Evolutionary conservation across 2,888 invertebrate genomes (phyloP), one percentile per base, ranked within the genome.

Genomic region (Lithophane leautieri): DNA sequence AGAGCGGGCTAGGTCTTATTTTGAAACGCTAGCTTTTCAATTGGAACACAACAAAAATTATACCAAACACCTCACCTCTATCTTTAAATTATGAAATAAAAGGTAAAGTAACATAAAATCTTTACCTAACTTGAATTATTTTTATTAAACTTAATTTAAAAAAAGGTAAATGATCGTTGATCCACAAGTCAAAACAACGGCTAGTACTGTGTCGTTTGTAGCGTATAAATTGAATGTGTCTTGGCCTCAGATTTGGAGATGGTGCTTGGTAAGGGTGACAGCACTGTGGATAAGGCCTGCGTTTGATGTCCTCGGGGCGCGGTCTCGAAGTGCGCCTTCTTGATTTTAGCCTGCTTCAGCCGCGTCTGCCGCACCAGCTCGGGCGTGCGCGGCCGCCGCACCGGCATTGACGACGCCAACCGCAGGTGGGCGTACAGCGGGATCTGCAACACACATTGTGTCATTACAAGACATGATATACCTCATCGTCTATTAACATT

Each of bases 351-450:
- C 76, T 84, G 90, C 83, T 90, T 91, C 79, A 95, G 90, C n/a
- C 95, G 92, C 81, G 96, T 94, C 76, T 92, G 93, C 63, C 92
- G 93, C 86, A 97, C 96, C 60, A 95, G 92, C 84, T 94, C 94
- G 34, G 97, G 97, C 81, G 97, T 97, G 70, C 95, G 90, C 73
- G 97, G 97, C 56, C 97, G 95, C 69, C 96, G 94, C 86, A 98
- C 95, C 73, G 97, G 96, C 89, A 92, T 92, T 67, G 97, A 96
- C 63, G 97, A 95, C 86, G 97, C 97, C 91, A 97, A 97, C 88
- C 97, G 97, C 84, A 98, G 94, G 93, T 98, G 98, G 76, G 97
- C 92, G 93, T 97, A 98, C 81, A 98, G 97, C 72, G 98, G 98
- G 92, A 98, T 98, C 97, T 97, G 89, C 1, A 52, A 47, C 54